Percentiles rank a stretch among this genome's conserved stretches.
Conservation (phyloP, 2,888 invertebrate genomes). For the Drosophila birchii region DNA sequence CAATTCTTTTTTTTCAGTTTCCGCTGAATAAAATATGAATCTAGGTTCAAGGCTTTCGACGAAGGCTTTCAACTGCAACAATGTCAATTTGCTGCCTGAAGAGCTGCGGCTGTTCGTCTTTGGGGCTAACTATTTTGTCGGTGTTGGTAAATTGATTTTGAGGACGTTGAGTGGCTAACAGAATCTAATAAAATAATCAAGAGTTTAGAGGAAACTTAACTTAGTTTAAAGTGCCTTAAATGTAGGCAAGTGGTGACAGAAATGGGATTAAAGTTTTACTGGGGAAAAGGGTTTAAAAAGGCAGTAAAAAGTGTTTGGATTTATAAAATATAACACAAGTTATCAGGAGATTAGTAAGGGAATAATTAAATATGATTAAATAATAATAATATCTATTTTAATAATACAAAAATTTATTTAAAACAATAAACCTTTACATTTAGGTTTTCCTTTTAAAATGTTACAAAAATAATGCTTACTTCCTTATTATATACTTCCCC, state of each 20-base stretch:
- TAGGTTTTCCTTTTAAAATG: background rate
- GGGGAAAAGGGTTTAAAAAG: too few species aligned
- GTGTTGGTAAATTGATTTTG: constrained; percentile 46
- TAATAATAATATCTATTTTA: too few species aligned
- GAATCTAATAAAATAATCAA: constrained; percentile 37
- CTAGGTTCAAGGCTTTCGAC: constrained; percentile 45
- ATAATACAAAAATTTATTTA: too few species aligned
- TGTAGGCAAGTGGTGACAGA: background rate
- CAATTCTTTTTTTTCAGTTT: constrained; percentile 25
- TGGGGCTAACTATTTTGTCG: constrained; percentile 31
- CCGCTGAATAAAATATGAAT: constrained; percentile 53
- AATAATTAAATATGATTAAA: too few species aligned
- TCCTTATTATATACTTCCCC: background rate
- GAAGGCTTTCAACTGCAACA: constrained; percentile 46
- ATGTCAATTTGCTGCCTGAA: constrained; percentile 45
- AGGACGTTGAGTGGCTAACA: constrained; percentile 7
- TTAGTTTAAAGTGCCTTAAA: background rate
- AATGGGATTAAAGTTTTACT: background rate
- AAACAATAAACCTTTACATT: background rate
- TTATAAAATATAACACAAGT: too few species aligned
- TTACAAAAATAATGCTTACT: background rate
- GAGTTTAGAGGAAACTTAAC: constrained; percentile 15
- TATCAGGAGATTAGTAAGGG: too few species aligned
- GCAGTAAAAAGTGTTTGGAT: background rate
- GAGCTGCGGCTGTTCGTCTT: constrained; percentile 36